Conservation (phyloP, 2,888 invertebrate species). For the Cheilosia variabilis region DNA sequence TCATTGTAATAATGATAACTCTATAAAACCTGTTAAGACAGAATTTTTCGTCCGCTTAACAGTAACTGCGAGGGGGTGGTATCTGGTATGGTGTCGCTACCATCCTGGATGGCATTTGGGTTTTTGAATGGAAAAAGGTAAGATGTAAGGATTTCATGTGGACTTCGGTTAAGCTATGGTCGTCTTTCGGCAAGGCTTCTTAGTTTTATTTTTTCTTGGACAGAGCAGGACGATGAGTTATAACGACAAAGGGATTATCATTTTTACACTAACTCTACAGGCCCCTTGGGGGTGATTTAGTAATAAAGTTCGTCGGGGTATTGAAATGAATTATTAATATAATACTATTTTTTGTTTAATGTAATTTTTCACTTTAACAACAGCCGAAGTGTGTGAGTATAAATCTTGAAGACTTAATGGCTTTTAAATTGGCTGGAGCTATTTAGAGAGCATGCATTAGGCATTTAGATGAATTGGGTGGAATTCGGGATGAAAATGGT, state of each 20-base stretch:
- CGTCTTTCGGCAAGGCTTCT: slow-evolving; percentile 40
- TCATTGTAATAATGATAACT: slow-evolving; percentile 76
- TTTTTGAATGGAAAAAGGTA: slow-evolving; percentile 37
- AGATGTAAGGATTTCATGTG: slow-evolving; percentile 66
- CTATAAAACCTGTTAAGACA: slow-evolving; percentile 76
- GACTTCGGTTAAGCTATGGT: slow-evolving; percentile 60
- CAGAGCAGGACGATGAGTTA: slow-evolving; percentile 79
- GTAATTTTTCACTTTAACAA: slow-evolving; percentile 2
- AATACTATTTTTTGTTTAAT: slow-evolving; percentile 6
- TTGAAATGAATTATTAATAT: slow-evolving; percentile 74
- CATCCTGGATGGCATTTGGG: slow-evolving; percentile 54
- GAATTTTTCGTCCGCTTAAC: slow-evolving; percentile 69
- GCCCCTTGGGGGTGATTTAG: slow-evolving; percentile 72
- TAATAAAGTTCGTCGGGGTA: slow-evolving; percentile 69
- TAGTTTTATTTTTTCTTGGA: slow-evolving; percentile 11
- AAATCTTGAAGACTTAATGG: slow-evolving; percentile 61
- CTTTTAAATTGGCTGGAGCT: slow-evolving; percentile 65
- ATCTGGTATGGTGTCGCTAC: slow-evolving; percentile 3
- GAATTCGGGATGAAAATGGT: not conserved
- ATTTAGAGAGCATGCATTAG: slow-evolving; percentile 24
- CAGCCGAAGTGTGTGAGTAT: slow-evolving; percentile 18
- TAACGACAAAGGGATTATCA: slow-evolving; percentile 83
- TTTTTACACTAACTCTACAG: slow-evolving; percentile 80
- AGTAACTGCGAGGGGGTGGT: slow-evolving; percentile 25
- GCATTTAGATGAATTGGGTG: not conserved